Evolutionary conservation across 2,888 invertebrate species (phyloP), one percentile per base, ranked within the genome.

Genomic region (Lumbricus terrestris): DNA sequence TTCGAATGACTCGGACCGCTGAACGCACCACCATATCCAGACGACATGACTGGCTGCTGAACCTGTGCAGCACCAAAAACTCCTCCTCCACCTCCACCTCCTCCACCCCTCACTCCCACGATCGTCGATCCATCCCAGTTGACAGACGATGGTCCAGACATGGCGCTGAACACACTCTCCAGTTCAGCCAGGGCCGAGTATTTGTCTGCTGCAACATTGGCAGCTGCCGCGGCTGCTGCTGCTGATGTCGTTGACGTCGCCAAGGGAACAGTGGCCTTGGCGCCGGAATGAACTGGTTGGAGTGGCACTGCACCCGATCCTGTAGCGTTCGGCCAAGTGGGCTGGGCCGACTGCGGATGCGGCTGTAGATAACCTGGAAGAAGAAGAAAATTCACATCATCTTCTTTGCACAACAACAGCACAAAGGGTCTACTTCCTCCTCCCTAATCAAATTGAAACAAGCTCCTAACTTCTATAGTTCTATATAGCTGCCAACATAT

Each of bases 181-280:
- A 99, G 96, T 95, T 98, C 98, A 95, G 98, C 98, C 91, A 99
- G 96, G 89, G 98, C 98, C 92, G 98, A 98, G 95, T 99, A 99
- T 93, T 97, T 97, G 95, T 99, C 98, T 20, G 93, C 93, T 29
- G 33, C 85, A 35, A 35, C 23, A 34, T 34, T 8, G 34, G 29
- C 83, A 18, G 83, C n/a, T 29, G 47, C 89, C n/a, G n/a, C n/a
- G 5, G 37, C 37, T 82, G 33, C 82, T 16, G 82, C 82, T 82
- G 83, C 85, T 18, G 85, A 35, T 18, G 85, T 35, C n/a, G 37
- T 37, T 20, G 85, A 23, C 6, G 69, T 85, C 13, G 40, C 40
- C 37, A 85, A 1, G 35, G 85, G 2, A 38, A 38, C 82, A 20
- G 34, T 69, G 23, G 90, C 38, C 82, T 37, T 40, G 69, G 82